A percentile compares a stretch with the other conserved stretches of the same genome.
These are phyloP conservation scores for Siphamia tubifer DNA, from an alignment of 2,113 vertebrate species.

Conservation along the genomic window DNA sequence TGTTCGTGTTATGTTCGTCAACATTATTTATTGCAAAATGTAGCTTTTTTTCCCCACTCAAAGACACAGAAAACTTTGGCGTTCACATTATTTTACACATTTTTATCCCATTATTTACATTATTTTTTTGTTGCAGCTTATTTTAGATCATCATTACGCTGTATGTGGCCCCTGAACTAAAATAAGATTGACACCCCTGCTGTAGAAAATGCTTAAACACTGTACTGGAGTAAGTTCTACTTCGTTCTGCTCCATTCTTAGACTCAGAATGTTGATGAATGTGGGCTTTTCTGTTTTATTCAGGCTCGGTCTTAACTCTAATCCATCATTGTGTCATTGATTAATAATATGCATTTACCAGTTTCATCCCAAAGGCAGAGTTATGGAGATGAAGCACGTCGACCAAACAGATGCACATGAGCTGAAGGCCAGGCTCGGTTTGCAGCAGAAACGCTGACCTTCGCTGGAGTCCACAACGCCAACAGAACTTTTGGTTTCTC, in stretches of 20 bases:
- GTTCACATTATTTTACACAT: too few species aligned
- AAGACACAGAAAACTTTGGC: too few species aligned
- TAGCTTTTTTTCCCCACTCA: too few species aligned
- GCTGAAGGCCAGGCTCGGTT: not conserved
- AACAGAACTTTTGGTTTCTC: not conserved
- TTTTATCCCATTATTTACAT: too few species aligned
- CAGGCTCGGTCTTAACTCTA: not conserved
- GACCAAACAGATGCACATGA: not conserved
- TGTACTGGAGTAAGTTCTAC: too few species aligned
- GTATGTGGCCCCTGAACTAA: too few species aligned
- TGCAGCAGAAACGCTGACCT: not conserved
- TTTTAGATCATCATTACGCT: too few species aligned
- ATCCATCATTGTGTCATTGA: not conserved
- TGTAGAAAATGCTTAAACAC: too few species aligned
- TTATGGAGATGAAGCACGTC: conserved; percentile 1
- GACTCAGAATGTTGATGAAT: not conserved
- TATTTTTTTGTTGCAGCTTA: too few species aligned
- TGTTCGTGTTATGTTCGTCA: too few species aligned
- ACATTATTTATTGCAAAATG: too few species aligned
- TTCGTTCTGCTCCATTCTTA: not conserved
- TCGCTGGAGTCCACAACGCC: not conserved
- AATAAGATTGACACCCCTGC: too few species aligned
- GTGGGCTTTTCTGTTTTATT: not conserved
- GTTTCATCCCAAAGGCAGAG: not conserved
- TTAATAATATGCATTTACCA: not conserved